These are phyloP conservation scores for Hemibagrus wyckioides DNA, from an alignment of 2,113 vertebrate genomes.

Conservation along the genomic window DNA sequence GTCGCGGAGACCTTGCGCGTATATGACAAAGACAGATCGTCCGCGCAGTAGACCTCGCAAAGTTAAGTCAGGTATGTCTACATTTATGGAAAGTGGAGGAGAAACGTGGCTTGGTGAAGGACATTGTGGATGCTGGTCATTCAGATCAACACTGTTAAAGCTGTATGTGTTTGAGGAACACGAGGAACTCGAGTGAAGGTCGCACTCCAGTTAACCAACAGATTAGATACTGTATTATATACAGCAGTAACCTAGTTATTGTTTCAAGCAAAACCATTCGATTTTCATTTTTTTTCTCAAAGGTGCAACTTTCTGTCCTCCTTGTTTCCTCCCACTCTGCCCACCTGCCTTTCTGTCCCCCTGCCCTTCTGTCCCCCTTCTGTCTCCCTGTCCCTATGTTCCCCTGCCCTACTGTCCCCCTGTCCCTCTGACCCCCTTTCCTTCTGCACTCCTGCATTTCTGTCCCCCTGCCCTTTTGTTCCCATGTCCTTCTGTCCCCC, in stretches of 20 bases:
- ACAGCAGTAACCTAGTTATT: not conserved
- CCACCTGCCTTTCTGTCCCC: too few species aligned
- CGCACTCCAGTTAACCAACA: not conserved
- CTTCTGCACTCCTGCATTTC: too few species aligned
- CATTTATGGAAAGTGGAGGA: slow-evolving; percentile 40
- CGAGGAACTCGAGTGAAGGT: slow-evolving; percentile 11
- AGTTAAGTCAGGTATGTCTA: slow-evolving; percentile 30
- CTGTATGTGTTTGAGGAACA: not conserved
- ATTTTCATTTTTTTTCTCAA: not conserved
- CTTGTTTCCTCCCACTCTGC: too few species aligned
- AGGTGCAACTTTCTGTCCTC: not conserved
- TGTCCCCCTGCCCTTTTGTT: too few species aligned
- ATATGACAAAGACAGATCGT: slow-evolving; percentile 57
- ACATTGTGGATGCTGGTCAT: slow-evolving; percentile 30
- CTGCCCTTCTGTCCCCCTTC: too few species aligned
- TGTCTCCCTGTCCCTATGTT: too few species aligned
- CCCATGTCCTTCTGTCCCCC: too few species aligned
- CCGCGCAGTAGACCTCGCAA: slow-evolving; percentile 4
- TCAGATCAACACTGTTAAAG: slow-evolving; percentile 29
- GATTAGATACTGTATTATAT: not conserved
- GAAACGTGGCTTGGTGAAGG: slow-evolving; percentile 33
- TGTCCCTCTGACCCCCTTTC: too few species aligned
- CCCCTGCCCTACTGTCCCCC: too few species aligned
- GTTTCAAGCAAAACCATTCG: not conserved
- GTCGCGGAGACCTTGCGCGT: slow-evolving; percentile 46